Evolutionary conservation across 2,797 vertebrate species (phyloP).

Genomic region (Manis crassicaudata): DNA sequence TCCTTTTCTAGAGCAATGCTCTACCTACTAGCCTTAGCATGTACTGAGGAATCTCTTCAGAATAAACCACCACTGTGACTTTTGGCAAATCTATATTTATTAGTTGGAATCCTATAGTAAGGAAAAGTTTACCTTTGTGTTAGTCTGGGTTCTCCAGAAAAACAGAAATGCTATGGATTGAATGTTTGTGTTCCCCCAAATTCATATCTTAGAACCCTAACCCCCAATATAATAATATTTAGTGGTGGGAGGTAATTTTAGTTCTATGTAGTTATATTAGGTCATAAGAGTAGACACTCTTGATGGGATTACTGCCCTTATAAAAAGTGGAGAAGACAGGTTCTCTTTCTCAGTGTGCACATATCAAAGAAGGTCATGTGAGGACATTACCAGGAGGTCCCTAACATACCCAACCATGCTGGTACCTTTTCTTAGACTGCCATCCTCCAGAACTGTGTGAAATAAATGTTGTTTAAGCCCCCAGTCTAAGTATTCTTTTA

Average conservation of each 20-base stretch:
- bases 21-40: not conserved
- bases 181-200: not conserved
- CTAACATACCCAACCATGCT: not conserved
- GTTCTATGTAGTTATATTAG: not conserved
- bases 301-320: not conserved
- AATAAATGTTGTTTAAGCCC: not conserved
- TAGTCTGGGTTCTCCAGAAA: not conserved
- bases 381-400: not conserved
- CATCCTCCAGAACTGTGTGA: not conserved
- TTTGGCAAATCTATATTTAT: not conserved
- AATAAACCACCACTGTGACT: not conserved
- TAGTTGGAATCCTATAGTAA: not conserved
- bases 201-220: not conserved
- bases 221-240: not conserved
- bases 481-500: not conserved
- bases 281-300: not conserved
- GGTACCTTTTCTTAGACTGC: not conserved
- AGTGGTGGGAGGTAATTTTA: not conserved
- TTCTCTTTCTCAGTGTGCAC: not conserved
- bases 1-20: not conserved
- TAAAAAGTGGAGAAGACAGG: not conserved
- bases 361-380: not conserved
- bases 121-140: not conserved
- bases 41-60: not conserved
- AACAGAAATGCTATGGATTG: not conserved